Evolutionary conservation across 2,888 invertebrate species (phyloP), one percentile per base, ranked within the genome.

Genomic region (Tuta absoluta): DNA sequence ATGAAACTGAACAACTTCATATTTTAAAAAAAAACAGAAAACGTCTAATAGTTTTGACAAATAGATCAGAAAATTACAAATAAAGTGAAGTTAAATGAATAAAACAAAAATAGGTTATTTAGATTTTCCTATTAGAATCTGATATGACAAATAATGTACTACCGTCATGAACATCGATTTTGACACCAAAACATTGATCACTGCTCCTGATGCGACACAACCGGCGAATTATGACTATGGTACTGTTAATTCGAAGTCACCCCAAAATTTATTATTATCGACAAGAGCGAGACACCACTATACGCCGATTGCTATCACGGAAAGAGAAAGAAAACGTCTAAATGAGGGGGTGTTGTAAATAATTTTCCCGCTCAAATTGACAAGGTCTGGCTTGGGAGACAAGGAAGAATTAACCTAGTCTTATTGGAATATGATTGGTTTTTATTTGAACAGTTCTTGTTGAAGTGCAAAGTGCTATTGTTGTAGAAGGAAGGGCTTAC

Each of bases 331-430:
- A 73, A 77, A 69, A 79, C 71, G 74, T 77, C 80, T 83, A 85
- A 87, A 85, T 84, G 81, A 85, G 86, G 82, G 87, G 85, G 86
- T 86, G 85, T 86, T 83, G 82, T 86, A 86, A 87, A 86, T 87
- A 86, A 83, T 85, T 85, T 85, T 81, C 79, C 77, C 75, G 76
- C 79, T 81, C 79, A 80, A 77, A 80, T 78, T 82, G 81, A 81
- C 81, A 83, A 84, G 79, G 83, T 84, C 80, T 41, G 45, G 38
- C n/a, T 60, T 45, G 1, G 4, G 11, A 21, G 21, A 38, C 38
- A 58, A 38, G 58, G 58, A 38, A 58, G 21, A 38, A 19, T 38
- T 38, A 38, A 58, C 58, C 58, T 58, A 38, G 58, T 19, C 0
- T 7, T 7, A 12, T 63, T 12, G 5, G 0, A 1, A 66, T 79